Evolutionary conservation across 2,113 vertebrate genomes (phyloP).

Genomic region (Myotis lucifugus): DNA sequence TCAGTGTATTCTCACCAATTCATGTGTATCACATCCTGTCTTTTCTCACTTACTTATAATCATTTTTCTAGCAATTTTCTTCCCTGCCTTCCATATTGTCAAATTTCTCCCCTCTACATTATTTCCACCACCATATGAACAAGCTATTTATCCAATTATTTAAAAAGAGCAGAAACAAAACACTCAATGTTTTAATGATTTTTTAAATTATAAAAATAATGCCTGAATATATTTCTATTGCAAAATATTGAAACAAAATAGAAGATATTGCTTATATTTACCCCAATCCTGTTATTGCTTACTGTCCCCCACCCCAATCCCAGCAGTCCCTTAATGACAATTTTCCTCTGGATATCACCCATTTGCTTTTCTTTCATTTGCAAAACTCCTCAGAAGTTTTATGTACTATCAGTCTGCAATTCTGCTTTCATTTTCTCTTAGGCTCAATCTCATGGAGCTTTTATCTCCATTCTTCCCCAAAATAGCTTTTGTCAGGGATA

Average conservation of each 20-base stretch:
- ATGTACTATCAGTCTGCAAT: background rate
- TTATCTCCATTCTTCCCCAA: background rate
- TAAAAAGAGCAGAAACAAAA: background rate
- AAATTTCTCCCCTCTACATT: background rate
- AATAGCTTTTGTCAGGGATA: background rate
- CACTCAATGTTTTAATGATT: background rate
- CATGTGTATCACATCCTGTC: background rate
- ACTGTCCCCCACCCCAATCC: background rate
- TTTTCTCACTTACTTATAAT: background rate
- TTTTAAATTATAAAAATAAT: background rate
- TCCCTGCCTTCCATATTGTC: background rate
- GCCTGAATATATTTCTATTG: background rate
- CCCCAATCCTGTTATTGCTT: background rate
- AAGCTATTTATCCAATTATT: background rate
- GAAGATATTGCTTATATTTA: background rate
- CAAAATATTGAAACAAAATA: background rate
- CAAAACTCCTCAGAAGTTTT: background rate
- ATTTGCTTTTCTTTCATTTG: background rate
- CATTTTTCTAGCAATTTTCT: background rate
- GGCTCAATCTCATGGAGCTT: background rate
- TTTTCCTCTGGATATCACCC: background rate
- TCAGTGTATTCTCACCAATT: background rate
- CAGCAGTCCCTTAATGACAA: background rate
- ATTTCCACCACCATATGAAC: background rate
- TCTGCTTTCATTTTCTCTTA: background rate